Conservation (phyloP, 1,140 invertebrate genomes). For the Adelges cooleyi region DNA sequence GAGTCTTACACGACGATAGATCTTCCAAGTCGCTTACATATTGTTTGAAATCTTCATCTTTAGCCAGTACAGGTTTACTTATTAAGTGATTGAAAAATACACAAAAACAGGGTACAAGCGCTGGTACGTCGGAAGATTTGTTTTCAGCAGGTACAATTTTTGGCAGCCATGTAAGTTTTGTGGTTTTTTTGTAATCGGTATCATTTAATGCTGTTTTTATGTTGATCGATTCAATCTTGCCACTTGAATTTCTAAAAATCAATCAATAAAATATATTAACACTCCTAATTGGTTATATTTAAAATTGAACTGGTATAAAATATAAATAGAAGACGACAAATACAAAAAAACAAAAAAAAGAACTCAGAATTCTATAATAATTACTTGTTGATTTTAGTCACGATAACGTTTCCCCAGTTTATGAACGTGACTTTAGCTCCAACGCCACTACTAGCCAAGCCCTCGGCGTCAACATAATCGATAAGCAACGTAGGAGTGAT, state of each 20-base stretch:
- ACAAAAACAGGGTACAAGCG: slow-evolving; percentile 66
- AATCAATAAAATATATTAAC: no score
- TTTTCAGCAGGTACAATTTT: slow-evolving; percentile 48
- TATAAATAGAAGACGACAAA: no score
- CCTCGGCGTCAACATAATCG: slow-evolving; percentile 77
- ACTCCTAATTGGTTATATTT: no score
- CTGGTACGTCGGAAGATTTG: slow-evolving; percentile 31
- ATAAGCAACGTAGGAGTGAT: slow-evolving; percentile 65
- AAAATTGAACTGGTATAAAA: no score
- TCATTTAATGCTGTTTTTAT: slow-evolving; percentile 76
- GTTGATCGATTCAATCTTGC: slow-evolving; percentile 58
- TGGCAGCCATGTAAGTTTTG: slow-evolving; percentile 91
- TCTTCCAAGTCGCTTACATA: slow-evolving; percentile 62
- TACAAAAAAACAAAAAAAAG: slow-evolving; percentile 32
- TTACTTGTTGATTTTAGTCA: slow-evolving; percentile 67
- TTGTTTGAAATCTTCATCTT: slow-evolving; percentile 95
- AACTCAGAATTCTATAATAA: no score
- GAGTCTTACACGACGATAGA: slow-evolving; percentile 45
- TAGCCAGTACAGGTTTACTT: slow-evolving; percentile 78
- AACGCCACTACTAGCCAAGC: slow-evolving; percentile 67
- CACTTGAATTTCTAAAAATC: slow-evolving; percentile 40
- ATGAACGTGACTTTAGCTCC: slow-evolving; percentile 82
- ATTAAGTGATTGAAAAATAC: slow-evolving; percentile 96
- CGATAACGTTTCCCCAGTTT: slow-evolving; percentile 94
- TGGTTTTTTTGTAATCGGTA: slow-evolving; percentile 88